These are phyloP conservation scores for Crocuta crocuta DNA, from an alignment of 2,113 vertebrate genomes.

Conservation along the genomic window DNA sequence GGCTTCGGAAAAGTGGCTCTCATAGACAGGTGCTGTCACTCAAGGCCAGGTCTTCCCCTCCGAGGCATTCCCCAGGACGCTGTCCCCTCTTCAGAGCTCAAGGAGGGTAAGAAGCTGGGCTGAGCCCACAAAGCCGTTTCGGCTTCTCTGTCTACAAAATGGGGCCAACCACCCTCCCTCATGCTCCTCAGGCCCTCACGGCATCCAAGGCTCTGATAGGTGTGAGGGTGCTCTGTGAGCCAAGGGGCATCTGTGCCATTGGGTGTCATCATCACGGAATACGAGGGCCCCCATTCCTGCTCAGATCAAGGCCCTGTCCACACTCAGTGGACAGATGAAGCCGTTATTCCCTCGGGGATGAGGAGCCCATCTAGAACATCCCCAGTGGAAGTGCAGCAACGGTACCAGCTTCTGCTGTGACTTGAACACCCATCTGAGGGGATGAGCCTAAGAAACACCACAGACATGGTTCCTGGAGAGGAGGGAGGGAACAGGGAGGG, in stretches of 20 bases:
- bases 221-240: neutral
- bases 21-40: neutral
- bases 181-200: neutral
- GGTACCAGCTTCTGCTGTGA: neutral
- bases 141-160: neutral
- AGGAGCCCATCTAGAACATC: neutral
- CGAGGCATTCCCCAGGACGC: rapidly evolving
- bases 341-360: neutral
- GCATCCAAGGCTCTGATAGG: neutral
- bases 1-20: neutral
- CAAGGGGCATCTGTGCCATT: neutral
- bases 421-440: neutral
- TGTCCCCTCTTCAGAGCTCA: neutral
- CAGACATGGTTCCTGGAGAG: too few relatives aligned
- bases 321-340: neutral
- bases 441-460: neutral
- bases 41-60: neutral
- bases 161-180: neutral
- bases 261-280: neutral
- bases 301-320: neutral
- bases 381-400: too few relatives aligned
- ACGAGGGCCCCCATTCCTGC: too few relatives aligned
- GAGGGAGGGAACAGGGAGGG: too few relatives aligned
- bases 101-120: neutral
- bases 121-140: rapidly evolving